A percentile compares a stretch with the other conserved stretches of the same genome.
Conservation (phyloP, 2,888 invertebrate species). For the Drosophila yooni region DNA sequence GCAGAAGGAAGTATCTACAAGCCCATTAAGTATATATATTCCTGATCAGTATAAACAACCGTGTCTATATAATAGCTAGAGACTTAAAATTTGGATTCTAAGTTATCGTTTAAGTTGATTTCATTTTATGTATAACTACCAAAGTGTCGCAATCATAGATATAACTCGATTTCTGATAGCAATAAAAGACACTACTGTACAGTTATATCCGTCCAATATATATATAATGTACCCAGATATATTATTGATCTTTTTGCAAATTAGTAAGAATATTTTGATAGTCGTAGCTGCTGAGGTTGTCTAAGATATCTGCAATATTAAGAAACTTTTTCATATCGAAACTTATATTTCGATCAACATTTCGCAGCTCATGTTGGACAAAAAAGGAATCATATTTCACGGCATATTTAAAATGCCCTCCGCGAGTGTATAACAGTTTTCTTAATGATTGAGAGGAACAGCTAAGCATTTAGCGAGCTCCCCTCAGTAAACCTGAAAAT, state of each 20-base stretch:
- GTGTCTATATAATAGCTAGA: not conserved
- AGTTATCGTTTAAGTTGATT: not conserved
- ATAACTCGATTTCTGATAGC: no score
- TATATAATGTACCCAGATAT: not conserved
- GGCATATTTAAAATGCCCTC: not conserved
- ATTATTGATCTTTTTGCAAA: not conserved
- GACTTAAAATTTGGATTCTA: not conserved
- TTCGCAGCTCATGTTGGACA: not conserved
- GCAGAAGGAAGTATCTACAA: no score
- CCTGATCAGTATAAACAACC: not conserved
- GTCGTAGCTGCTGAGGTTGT: not conserved
- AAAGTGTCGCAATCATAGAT: not conserved
- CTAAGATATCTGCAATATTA: not conserved
- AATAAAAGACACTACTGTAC: no score
- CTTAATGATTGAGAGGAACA: conserved; percentile 51
- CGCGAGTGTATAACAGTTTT: conserved; percentile 6
- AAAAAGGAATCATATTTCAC: not conserved
- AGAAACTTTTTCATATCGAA: not conserved
- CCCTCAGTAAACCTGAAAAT: conserved; percentile 21
- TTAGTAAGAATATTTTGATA: not conserved
- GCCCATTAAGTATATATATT: no score
- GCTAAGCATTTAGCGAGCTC: conserved; percentile 22
- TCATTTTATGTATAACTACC: not conserved
- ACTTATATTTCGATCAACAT: not conserved
- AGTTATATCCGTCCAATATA: not conserved